phyloP scores from a whole-genome alignment of 2,113 vertebrate genomes.

The Myrmecobius fasciatus region DNA sequence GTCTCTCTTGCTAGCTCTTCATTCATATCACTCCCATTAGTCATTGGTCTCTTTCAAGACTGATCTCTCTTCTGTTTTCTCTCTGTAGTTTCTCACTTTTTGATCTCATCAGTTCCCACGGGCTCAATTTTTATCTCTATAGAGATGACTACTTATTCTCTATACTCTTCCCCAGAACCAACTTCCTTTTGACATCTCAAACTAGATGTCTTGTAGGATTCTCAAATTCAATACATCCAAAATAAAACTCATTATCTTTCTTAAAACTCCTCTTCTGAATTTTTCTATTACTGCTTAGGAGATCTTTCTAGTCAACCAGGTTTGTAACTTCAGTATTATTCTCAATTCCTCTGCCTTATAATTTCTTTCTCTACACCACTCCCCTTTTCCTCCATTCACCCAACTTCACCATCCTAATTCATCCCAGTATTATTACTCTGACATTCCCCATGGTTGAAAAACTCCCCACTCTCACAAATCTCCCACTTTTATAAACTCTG shows the following conservation, averaged over 20 bases:
- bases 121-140: neutral
- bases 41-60: neutral
- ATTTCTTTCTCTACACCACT: neutral
- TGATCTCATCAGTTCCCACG: neutral
- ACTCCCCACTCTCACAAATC: neutral
- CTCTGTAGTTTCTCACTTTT: neutral
- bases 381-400: neutral
- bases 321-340: neutral
- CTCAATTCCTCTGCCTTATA: neutral
- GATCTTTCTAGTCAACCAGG: neutral
- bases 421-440: neutral
- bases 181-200: neutral
- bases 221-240: neutral
- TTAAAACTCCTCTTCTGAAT: neutral
- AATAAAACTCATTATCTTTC: neutral
- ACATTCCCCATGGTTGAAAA: neutral
- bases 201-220: neutral
- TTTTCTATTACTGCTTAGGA: neutral
- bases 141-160: neutral
- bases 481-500: neutral
- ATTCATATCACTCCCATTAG: neutral
- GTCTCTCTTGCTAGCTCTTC: neutral
- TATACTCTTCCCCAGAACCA: neutral
- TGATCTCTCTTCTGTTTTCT: neutral
- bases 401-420: neutral